Base-by-base conservation (phyloP, 2,888 invertebrate genomes). In the Leuctra nigra region DNA sequence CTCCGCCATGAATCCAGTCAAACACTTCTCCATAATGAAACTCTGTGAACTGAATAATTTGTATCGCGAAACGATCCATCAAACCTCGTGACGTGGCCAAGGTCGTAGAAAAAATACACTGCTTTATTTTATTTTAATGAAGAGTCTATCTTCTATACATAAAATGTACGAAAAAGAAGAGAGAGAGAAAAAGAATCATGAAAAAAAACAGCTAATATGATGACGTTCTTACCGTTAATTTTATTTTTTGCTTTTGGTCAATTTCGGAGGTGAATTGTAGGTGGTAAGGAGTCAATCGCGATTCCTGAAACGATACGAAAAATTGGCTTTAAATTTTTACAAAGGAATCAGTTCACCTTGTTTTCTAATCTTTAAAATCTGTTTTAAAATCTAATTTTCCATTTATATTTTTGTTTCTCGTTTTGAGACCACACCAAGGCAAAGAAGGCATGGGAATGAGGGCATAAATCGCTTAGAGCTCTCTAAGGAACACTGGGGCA, bases 21-120 rank as follows among this genome's bases (percentile, higher is more conserved):
- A n/a, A n/a, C n/a, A n/a, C n/a, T n/a, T n/a, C n/a, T n/a, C n/a
- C n/a, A n/a, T n/a, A n/a, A n/a, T n/a, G n/a, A n/a, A n/a, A n/a
- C n/a, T n/a, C n/a, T n/a, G n/a, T 25, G 47, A 35, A 33, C 29
- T 35, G 18, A 33, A 58, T 58, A 47, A 46, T 55, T 58, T 53
- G 44, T 58, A 58, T 58, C 58, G 58, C 29, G 24, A 24, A 44
- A 46, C 41, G 47, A 58, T 58, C 58, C 35, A 58, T 58, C 58
- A 58, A 13, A 20, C 44, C 47, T 58, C 53, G 53, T 44, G 22
- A 23, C 20, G 11, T 18, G 11, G 14, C 11, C 11, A 14, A 20
- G 20, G 16, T 22, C 6, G 6, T 6, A 29, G 11, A 29, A 29
- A 29, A 29, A 29, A 6, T 11, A 29, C 11, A 6, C 29, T 29